These are phyloP conservation scores for Acleris literana DNA, from an alignment of 2,888 invertebrate genomes.

Conservation along the genomic window DNA sequence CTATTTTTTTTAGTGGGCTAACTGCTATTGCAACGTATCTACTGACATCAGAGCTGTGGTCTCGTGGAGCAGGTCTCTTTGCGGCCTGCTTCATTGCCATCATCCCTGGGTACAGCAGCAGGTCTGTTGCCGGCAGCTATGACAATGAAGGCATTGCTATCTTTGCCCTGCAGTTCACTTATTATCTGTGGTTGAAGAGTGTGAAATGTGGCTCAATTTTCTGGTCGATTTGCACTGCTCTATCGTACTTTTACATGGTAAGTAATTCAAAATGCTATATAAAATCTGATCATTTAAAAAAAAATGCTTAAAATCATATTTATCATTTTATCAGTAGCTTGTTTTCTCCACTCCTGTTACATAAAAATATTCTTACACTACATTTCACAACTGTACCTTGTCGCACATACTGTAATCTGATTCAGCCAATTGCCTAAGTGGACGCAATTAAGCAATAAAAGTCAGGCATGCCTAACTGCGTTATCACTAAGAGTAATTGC, in stretches of 20 bases:
- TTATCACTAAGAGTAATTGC: no score
- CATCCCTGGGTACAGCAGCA: conserved; percentile 99
- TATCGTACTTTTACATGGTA: conserved; percentile 99
- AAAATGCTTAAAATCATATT: no score
- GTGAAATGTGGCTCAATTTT: conserved; percentile 98
- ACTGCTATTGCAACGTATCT: conserved; percentile 99
- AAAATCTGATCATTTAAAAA: no score
- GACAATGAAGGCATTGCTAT: conserved; percentile 99
- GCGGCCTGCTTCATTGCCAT: conserved; percentile 99
- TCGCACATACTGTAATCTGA: neutral
- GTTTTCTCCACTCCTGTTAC: neutral
- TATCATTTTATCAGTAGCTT: no score
- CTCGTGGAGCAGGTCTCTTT: conserved; percentile 97
- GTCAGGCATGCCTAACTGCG: neutral
- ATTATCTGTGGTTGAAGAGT: conserved; percentile 98
- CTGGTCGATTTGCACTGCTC: conserved; percentile 96
- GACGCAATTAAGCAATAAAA: conserved; percentile 19
- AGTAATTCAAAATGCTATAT: conserved; percentile 47
- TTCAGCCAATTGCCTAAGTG: conserved; percentile 21
- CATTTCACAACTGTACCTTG: neutral
- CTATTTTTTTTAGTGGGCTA: conserved; percentile 89
- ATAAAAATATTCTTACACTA: neutral
- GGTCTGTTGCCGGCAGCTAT: conserved; percentile 99
- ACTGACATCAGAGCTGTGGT: conserved; percentile 98
- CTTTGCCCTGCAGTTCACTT: conserved; percentile 99